These are phyloP conservation scores for Urocolius indicus DNA, from an alignment of 2,113 vertebrate genomes.

Conservation along the genomic window DNA sequence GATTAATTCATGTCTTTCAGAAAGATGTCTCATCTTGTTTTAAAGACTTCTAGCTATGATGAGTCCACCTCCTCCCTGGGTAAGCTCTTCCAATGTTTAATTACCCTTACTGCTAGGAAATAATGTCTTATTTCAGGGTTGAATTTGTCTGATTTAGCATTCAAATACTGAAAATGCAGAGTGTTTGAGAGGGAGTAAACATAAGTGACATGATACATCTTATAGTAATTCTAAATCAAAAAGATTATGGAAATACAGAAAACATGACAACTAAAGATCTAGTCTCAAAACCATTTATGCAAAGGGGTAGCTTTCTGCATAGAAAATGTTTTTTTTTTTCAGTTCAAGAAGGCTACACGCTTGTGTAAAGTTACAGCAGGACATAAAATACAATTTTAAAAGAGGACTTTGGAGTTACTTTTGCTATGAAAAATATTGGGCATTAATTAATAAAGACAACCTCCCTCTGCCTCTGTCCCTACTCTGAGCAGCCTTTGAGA, in stretches of 20 bases:
- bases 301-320: conserved; percentile 6
- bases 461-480: neutral
- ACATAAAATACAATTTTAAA: neutral
- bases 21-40: conserved; percentile 48
- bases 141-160: conserved; percentile 61
- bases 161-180: conserved; percentile 19
- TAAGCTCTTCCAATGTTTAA: conserved; percentile 55
- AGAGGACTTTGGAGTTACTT: neutral
- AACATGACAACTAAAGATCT: conserved; percentile 52
- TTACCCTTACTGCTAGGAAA: conserved; percentile 52
- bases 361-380: neutral
- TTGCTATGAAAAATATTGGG: neutral
- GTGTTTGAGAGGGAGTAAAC: conserved; percentile 50
- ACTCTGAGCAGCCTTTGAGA: neutral
- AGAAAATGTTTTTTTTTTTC: conserved; percentile 37
- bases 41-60: conserved; percentile 19
- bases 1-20: conserved; percentile 35
- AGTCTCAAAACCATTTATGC: conserved; percentile 42
- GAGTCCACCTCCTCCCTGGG: conserved; percentile 35
- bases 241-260: conserved; percentile 63
- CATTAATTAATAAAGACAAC: conserved; percentile 17
- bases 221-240: conserved; percentile 69
- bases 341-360: neutral
- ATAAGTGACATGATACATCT: conserved; percentile 59
- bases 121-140: conserved; percentile 60